Base-by-base conservation (phyloP, 2,113 vertebrate species). In the Ardeotis arabs region DNA sequence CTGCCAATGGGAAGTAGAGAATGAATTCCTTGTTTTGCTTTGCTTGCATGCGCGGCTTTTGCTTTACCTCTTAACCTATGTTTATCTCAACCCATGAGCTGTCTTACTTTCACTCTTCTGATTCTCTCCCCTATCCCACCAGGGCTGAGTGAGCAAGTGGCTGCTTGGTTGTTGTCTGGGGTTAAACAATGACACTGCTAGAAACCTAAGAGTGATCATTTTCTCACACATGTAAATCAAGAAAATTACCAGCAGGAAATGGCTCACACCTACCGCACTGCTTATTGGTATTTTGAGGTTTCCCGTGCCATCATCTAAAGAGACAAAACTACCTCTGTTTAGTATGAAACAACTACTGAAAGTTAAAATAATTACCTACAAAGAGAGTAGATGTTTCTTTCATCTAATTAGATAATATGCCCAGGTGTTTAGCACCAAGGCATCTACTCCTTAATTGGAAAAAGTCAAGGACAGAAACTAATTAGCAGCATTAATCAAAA, bases 401-500 rank as follows among this genome's bases (percentile, higher is more conserved):
- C 93, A 44, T 70, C 97, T 98, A 70, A 98, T 98, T 97, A 98
- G 95, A 90, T 82, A 96, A 97, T 97, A 95, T 97, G 95, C 98
- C 98, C 98, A 97, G 94, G 92, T 97, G 97, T 97, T 97, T 91
- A 97, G 75, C 95, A 96, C 89, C 89, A 64, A 95, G 60, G 58
- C 90, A 96, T 90, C 92, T 81, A 17, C 76, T 94, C 78, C 96
- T 96, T 98, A 98, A 98, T 98, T 98, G 97, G 96, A 92, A 97
- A 97, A 98, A 98, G 97, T 95, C 97, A 97, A 97, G 96, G 90
- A 96, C 90, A 96, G 96, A 97, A 96, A 96, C 97, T 97, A 98
- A 98, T 98, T 98, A 98, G 93, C 88, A 95, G 91, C 84, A 91
- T 96, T 98, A 95, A 98, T 97, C 95, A 97, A 97, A 98, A 97